Evolutionary conservation across 2,113 vertebrate species (phyloP).

Genomic region (Cryptomyrus ogoouensis): DNA sequence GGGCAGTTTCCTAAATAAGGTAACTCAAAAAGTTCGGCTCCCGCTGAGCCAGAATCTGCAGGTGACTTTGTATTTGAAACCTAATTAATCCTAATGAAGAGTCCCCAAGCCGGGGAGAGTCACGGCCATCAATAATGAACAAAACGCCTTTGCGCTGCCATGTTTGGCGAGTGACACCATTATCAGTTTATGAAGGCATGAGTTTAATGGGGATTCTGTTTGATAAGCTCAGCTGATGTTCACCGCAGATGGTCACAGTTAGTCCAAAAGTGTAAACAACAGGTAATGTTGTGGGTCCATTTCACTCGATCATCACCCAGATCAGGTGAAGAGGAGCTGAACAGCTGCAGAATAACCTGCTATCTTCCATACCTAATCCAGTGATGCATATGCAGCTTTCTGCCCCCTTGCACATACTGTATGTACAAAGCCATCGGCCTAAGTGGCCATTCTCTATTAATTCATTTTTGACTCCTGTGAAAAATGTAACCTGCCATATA

Average conservation of each 20-base stretch:
- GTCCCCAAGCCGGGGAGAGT: constrained; percentile 26
- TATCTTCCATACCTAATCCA: background rate
- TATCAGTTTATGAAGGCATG: constrained; percentile 32
- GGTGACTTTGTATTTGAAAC: constrained; percentile 45
- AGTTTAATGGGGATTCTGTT: constrained; percentile 24
- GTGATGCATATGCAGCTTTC: background rate
- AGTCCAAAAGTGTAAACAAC: background rate
- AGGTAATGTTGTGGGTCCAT: background rate
- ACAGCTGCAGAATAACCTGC: background rate
- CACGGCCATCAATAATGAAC: constrained; percentile 40
- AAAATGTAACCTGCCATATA: background rate
- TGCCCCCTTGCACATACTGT: background rate
- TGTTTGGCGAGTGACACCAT: constrained; percentile 35
- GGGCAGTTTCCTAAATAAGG: background rate
- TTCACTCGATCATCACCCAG: background rate
- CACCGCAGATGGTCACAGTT: background rate
- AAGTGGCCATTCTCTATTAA: background rate
- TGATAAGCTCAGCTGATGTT: constrained; percentile 23
- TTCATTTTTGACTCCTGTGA: background rate
- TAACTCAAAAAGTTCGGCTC: background rate
- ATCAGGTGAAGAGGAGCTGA: background rate
- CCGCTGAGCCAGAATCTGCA: constrained; percentile 33
- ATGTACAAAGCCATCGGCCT: background rate
- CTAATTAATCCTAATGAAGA: constrained; percentile 47
- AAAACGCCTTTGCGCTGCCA: constrained; percentile 27